These are phyloP conservation scores for Spheniscus humboldti DNA, from an alignment of 2,797 vertebrate species.

Conservation along the genomic window DNA sequence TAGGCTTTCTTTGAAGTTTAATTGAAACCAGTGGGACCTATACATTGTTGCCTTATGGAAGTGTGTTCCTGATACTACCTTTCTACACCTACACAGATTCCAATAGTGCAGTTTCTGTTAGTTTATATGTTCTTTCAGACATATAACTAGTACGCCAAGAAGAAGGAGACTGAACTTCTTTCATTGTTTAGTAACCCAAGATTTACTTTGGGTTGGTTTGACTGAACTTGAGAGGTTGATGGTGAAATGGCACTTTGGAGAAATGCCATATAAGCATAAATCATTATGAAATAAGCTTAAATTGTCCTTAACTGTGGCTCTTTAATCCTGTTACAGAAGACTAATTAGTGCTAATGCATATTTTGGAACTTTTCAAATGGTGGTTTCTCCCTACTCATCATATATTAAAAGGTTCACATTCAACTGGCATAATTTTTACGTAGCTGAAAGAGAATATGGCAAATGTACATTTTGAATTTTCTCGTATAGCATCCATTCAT, in stretches of 20 bases:
- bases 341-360: neutral
- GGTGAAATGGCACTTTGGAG: neutral
- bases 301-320: neutral
- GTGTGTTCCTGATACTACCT: neutral
- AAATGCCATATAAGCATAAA: neutral
- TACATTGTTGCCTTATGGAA: neutral
- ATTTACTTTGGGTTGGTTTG: neutral
- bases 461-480: neutral
- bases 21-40: neutral
- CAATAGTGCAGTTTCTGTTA: neutral
- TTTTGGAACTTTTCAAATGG: neutral
- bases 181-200: neutral
- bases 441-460: neutral
- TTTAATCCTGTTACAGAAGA: slow-evolving; percentile 2
- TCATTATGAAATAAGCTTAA: slow-evolving; percentile 27
- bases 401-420: neutral
- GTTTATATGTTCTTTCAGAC: neutral
- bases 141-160: neutral
- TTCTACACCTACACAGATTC: neutral
- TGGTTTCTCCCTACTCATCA: neutral
- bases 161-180: neutral
- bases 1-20: slow-evolving; percentile 2
- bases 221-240: neutral
- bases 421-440: neutral
- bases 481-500: neutral